Percentiles rank a stretch among this genome's conserved stretches.
Evolutionary conservation across 1,140 invertebrate species (phyloP).

Genomic region (Hylyphantes graminicola): DNA sequence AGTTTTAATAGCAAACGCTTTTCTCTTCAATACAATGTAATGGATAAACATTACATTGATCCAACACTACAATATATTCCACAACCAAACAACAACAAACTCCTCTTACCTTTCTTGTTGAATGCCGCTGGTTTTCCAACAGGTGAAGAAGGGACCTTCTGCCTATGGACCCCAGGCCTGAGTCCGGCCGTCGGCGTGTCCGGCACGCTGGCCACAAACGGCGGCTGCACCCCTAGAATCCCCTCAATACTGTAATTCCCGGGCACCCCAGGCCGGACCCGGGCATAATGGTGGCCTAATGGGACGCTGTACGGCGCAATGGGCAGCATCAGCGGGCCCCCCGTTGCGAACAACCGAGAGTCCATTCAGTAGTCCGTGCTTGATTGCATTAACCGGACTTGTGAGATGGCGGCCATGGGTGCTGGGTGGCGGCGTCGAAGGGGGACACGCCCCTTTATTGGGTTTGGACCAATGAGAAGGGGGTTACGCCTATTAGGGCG

Average conservation of each 20-base stretch:
- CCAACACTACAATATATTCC: no score
- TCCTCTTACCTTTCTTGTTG: constrained; percentile 43
- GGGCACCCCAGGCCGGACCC: constrained; percentile 29
- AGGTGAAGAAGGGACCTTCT: constrained; percentile 14
- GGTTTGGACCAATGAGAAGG: not conserved
- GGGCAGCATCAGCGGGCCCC: constrained; percentile 38
- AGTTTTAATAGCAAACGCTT: no score
- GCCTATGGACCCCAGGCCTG: constrained; percentile 5
- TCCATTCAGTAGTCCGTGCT: constrained; percentile 41
- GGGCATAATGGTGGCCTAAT: constrained; percentile 36
- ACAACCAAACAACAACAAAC: no score
- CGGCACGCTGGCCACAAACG: constrained; percentile 40
- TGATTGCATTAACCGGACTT: constrained; percentile 47
- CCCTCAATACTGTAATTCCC: constrained; percentile 49
- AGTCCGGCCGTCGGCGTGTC: constrained; percentile 18
- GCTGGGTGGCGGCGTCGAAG: constrained; percentile 8
- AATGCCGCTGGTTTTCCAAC: not conserved
- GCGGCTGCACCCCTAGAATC: constrained; percentile 46
- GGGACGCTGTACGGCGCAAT: constrained; percentile 54
- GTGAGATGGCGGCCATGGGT: constrained; percentile 56
- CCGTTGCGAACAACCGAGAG: constrained; percentile 42
- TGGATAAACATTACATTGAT: no score
- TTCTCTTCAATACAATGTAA: no score
- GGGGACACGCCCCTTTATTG: constrained; percentile 6
- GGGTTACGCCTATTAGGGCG: not conserved